A percentile compares a stretch with the other conserved stretches of the same genome.
Evolutionary conservation across 2,888 invertebrate species (phyloP).

Genomic region (Stenotaenia linearis): DNA sequence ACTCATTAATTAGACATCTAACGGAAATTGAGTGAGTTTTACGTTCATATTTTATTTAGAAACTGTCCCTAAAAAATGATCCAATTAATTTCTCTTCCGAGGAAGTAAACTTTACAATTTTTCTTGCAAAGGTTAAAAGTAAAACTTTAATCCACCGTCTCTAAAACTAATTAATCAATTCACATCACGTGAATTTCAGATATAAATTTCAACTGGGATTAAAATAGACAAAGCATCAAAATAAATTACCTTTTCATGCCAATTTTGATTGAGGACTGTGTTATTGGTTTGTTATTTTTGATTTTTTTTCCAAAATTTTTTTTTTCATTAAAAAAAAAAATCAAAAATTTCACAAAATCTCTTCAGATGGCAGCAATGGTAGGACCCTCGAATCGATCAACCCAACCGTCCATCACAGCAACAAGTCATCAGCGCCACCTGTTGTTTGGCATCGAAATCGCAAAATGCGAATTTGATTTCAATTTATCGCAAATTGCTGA

Average conservation of each 20-base stretch:
- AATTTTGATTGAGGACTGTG: not conserved
- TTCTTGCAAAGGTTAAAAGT: not conserved
- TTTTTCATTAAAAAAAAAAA: not conserved
- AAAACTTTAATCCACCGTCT: not conserved
- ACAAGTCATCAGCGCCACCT: constrained; percentile 4
- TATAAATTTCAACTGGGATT: not conserved
- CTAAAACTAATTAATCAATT: not conserved
- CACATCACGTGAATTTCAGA: not conserved
- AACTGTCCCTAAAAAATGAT: not conserved
- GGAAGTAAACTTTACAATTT: not conserved
- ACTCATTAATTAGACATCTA: not conserved
- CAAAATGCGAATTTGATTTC: not conserved
- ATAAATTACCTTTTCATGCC: not conserved
- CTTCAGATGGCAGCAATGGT: not conserved
- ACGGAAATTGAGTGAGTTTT: not conserved
- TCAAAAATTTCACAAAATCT: not conserved
- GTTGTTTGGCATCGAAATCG: not conserved
- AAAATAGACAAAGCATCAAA: not conserved
- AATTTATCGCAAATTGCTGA: not conserved
- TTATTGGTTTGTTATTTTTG: not conserved
- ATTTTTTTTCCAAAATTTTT: not conserved
- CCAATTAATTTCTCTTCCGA: not conserved
- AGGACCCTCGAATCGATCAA: not conserved
- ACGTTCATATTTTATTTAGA: not conserved
- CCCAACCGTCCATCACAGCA: not conserved